Conservation (phyloP, 1,140 invertebrate genomes). For the Bombus cullumanus region DNA sequence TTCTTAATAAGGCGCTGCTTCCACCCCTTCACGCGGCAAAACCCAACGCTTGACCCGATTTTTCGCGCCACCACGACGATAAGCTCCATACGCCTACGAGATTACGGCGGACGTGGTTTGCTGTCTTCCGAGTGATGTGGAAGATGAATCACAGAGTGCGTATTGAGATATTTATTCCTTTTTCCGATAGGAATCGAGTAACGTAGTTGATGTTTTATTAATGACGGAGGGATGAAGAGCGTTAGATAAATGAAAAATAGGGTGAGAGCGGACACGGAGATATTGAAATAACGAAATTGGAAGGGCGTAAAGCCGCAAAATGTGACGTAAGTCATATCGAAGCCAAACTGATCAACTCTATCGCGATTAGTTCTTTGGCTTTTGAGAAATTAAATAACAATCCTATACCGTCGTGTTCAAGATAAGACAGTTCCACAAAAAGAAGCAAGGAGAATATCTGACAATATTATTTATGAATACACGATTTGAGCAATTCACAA, state of each 20-base stretch:
- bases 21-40: not conserved
- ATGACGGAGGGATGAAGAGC: not conserved
- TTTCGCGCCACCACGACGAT: not conserved
- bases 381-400: not conserved
- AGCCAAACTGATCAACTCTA: too few relatives aligned
- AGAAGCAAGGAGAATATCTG: not conserved
- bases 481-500: too few relatives aligned
- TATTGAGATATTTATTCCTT: not conserved
- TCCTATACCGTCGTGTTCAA: too few relatives aligned
- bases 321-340: too few relatives aligned
- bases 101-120: not conserved
- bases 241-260: too few relatives aligned
- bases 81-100: not conserved
- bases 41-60: not conserved
- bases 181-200: not conserved
- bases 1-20: constrained; percentile 61
- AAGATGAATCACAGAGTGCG: not conserved
- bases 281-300: too few relatives aligned
- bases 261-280: too few relatives aligned
- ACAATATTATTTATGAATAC: not conserved
- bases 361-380: not conserved
- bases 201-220: not conserved
- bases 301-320: too few relatives aligned
- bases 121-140: not conserved
- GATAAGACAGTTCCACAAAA: too few relatives aligned